Conservation (phyloP, 2,888 invertebrate species). For the Oligia fasciuncula region DNA sequence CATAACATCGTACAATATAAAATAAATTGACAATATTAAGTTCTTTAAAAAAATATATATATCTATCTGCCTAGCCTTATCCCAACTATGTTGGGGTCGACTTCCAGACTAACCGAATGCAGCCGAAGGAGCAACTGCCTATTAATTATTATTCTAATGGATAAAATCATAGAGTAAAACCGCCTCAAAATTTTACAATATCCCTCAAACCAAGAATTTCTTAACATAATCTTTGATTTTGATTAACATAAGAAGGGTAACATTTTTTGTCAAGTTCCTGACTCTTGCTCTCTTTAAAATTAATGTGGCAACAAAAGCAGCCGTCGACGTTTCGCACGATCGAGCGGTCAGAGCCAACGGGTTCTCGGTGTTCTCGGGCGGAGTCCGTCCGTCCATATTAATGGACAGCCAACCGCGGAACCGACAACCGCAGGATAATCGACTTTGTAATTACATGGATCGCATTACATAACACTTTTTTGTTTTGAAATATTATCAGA, state of each 20-base stretch:
- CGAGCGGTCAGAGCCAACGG: constrained; percentile 46
- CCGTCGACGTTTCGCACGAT: constrained; percentile 27
- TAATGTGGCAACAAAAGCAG: constrained; percentile 29
- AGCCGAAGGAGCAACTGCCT: not conserved
- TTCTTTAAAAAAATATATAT: too few species aligned
- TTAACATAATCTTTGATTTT: not conserved
- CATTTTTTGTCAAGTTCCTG: not conserved
- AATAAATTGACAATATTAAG: not conserved
- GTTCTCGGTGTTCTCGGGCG: constrained; percentile 26
- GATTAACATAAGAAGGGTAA: too few species aligned
- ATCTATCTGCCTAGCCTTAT: too few species aligned
- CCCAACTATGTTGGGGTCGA: not conserved
- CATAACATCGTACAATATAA: not conserved
- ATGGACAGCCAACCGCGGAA: constrained; percentile 48
- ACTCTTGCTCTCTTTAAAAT: constrained; percentile 2
- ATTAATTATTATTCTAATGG: not conserved
- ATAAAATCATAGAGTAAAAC: not conserved
- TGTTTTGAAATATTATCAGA: constrained; percentile 17
- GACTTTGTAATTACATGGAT: constrained; percentile 56
- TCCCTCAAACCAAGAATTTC: too few species aligned
- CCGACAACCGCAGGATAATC: constrained; percentile 52
- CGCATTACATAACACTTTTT: constrained; percentile 23
- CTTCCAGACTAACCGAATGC: not conserved
- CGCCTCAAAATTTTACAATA: not conserved
- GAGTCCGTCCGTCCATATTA: constrained; percentile 47